phyloP scores from a whole-genome alignment of 1,140 invertebrate genomes.

The Calephelis nemesis region DNA sequence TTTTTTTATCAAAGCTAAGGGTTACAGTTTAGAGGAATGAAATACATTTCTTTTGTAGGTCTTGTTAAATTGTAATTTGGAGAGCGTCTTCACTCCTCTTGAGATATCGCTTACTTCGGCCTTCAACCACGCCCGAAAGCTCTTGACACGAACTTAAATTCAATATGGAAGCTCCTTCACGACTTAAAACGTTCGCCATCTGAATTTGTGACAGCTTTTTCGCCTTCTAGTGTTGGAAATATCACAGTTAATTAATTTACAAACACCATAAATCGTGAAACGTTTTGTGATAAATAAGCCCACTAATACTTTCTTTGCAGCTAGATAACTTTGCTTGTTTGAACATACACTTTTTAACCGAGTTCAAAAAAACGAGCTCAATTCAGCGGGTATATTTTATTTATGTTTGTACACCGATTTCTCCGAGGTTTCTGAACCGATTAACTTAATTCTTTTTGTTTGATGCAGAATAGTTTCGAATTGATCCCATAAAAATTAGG shows the following conservation, averaged over 20 bases:
- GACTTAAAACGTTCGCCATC: conserved; percentile 2
- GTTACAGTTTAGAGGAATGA: neutral
- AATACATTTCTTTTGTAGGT: neutral
- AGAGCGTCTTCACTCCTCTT: conserved; percentile 4
- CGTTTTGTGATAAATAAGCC: too few species aligned
- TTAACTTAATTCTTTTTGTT: too few species aligned
- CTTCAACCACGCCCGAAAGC: conserved; percentile 6
- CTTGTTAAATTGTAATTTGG: conserved; percentile 13
- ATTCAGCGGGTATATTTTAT: too few species aligned
- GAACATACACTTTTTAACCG: too few species aligned
- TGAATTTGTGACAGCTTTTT: conserved; percentile 14
- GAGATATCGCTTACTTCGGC: conserved; percentile 11
- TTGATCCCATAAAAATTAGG: too few species aligned
- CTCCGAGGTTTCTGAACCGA: too few species aligned
- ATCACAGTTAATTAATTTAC: neutral
- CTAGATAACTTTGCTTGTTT: too few species aligned
- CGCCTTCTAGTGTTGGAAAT: neutral
- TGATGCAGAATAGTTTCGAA: too few species aligned
- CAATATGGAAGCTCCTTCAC: conserved; percentile 10
- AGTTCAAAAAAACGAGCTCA: too few species aligned
- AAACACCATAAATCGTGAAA: neutral
- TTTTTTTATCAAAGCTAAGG: neutral
- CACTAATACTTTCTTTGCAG: too few species aligned
- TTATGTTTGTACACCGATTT: too few species aligned
- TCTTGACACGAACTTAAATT: conserved; percentile 16